Evolutionary conservation across 2,113 vertebrate genomes (phyloP), one percentile per base, ranked within the genome.

Genomic region (Solenodon paradoxus): DNA sequence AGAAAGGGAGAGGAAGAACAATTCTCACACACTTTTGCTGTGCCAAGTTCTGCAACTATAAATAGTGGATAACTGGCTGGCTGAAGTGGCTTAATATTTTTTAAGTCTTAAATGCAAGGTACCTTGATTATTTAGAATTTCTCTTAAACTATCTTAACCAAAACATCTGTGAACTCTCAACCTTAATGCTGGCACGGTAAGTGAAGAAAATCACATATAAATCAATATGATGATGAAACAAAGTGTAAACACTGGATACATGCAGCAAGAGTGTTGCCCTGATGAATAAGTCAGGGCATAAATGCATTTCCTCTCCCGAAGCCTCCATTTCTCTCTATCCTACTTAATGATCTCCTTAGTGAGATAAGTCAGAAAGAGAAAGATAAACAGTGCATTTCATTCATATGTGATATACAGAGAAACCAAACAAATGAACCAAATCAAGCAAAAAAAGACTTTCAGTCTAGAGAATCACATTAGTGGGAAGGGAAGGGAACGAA

Each of bases 111-210:
- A 83, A 57, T 51, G 86, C 42, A 64, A 83, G 75, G 82, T 80
- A 84, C 42, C 64, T 72, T 22, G 80, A 94, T 71, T 26, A 75
- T 64, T 59, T 77, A 61, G 88, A 69, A 89, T 42, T 77, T 95
- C 30, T 35, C 69, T 93, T 66, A 61, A 93, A 81, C 72, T 47
- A 71, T 11, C 71, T 92, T 40, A 42, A 51, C 83, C 55, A 15
- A 94, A 92, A 95, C 40, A 35, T 72, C n/a, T 90, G 95, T 92
- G 61, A 95, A 81, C 71, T 88, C 88, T 75, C 38, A 66, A 35
- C 49, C n/a, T 87, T n/a, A 35, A 12, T 13, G 49, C 3, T 53
- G 63, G 28, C 4, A 47, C 10, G 38, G 16, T 38, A 59, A 75
- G 45, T 19, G 57, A 93, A 71, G 30, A 86, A 26, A 87, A 90